Evolutionary conservation across 2,888 invertebrate genomes (phyloP), one percentile per base, ranked within the genome.

Genomic region (Heliconius charithonia): DNA sequence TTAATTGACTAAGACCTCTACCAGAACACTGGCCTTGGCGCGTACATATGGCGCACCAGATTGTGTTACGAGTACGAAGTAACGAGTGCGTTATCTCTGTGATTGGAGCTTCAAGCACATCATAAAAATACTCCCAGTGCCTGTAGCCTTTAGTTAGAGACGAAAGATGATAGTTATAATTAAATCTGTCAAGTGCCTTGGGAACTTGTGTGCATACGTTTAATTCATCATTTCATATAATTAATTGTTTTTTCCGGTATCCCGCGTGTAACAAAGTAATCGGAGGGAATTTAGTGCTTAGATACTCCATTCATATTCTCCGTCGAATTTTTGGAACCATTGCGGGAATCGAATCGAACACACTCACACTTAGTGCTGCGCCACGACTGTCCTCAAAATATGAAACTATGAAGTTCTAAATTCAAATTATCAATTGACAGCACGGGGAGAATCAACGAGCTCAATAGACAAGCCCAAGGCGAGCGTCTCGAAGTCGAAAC

Each of bases 391-490:
- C 37, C 37, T 10, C 10, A 37, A 9, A 37, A 37, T 37, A 37
- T 10, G 9, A 37, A 37, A 37, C 37, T 10, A 32, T 32, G 32
- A 27, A 32, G 51, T 74, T 73, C 59, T 67, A 72, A 22, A 75
- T 75, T 66, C 75, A 79, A 67, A 76, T 78, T 69, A 77, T 80
- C 86, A 79, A 75, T 80, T 86, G 86, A 84, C 87, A 88, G 86
- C 87, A 87, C 84, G 84, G 86, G 41, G 81, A 79, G 83, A 83
- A 87, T 85, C 88, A 90, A 91, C 87, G 89, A 91, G 91, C 91
- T 92, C 89, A 93, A 92, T 92, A 88, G 91, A 87, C 85, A 86
- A 87, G 89, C 88, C 87, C 88, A 87, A 92, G 91, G 89, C 91
- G 88, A 88, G 86, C 91, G 89, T 91, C 92, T 92, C 89, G 86